These are phyloP conservation scores for Mareca strepera DNA, from an alignment of 2,797 vertebrate genomes.

Conservation along the genomic window DNA sequence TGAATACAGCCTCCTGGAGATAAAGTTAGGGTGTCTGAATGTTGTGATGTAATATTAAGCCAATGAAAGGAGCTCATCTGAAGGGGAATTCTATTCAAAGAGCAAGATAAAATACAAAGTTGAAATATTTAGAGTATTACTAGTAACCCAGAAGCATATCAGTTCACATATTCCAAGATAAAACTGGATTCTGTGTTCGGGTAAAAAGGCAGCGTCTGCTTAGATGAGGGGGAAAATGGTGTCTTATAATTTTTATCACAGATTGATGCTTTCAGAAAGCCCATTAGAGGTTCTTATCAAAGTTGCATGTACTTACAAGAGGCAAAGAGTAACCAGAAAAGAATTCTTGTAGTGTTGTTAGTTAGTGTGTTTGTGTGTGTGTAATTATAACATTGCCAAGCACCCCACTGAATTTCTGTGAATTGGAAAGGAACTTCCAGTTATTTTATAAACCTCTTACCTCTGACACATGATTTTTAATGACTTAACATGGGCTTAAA, in stretches of 20 bases:
- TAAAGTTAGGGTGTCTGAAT: not conserved
- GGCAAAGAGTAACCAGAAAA: not conserved
- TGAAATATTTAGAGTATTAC: not conserved
- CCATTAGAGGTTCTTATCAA: not conserved
- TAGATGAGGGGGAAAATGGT: not conserved
- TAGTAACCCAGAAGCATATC: not conserved
- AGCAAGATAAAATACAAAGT: not conserved
- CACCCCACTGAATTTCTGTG: not conserved
- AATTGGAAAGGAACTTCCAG: not conserved
- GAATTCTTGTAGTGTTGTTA: not conserved
- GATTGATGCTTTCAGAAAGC: not conserved
- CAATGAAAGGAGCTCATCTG: not conserved
- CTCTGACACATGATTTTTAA: not conserved
- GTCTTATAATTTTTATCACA: not conserved
- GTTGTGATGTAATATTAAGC: slow-evolving; percentile 4
- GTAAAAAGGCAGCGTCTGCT: not conserved
- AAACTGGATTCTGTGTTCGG: not conserved
- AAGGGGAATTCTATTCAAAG: slow-evolving; percentile 14
- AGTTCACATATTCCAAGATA: not conserved
- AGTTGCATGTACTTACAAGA: not conserved
- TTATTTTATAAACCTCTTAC: not conserved
- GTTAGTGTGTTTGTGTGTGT: not conserved
- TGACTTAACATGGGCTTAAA: not conserved
- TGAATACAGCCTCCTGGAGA: not conserved
- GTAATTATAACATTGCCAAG: not conserved